phyloP scores from a whole-genome alignment of 2,888 invertebrate genomes.

The Lordiphosa andalusiaca region DNA sequence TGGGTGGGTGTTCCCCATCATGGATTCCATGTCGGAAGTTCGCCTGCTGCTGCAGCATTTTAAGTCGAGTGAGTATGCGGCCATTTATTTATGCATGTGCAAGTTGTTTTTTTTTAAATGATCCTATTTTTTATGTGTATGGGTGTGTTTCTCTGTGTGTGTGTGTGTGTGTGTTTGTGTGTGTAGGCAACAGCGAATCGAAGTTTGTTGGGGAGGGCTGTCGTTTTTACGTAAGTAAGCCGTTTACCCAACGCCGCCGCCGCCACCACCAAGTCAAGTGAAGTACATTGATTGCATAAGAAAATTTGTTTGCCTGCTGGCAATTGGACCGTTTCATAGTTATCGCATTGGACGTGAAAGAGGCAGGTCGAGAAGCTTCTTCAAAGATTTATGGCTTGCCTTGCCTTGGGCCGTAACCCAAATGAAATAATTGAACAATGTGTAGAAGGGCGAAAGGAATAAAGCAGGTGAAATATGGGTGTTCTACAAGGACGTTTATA shows the following conservation, averaged over 20 bases:
- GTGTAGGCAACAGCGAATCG: constrained; percentile 15
- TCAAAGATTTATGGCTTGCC: constrained; percentile 53
- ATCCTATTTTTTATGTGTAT: constrained; percentile 26
- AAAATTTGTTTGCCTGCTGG: constrained; percentile 41
- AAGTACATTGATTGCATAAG: constrained; percentile 57
- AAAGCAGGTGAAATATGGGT: background rate
- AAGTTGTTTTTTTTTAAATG: constrained; percentile 51
- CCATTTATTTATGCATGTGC: constrained; percentile 61
- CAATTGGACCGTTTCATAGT: constrained; percentile 35
- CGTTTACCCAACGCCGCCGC: constrained; percentile 7
- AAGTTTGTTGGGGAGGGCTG: constrained; percentile 22
- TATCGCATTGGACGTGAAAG: constrained; percentile 11
- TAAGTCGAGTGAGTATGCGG: constrained; percentile 48
- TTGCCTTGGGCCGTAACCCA: constrained; percentile 29
- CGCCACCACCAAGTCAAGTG: constrained; percentile 23
- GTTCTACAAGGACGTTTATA: constrained; percentile 11
- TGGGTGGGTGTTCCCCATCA: constrained; percentile 4
- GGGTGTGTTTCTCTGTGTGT: too few relatives aligned
- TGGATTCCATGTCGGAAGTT: constrained; percentile 30
- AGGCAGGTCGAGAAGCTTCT: constrained; percentile 30
- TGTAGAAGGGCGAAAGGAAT: constrained; percentile 4
- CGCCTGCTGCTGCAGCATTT: constrained; percentile 28
- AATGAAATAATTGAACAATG: constrained; percentile 53
- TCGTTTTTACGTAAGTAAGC: constrained; percentile 26
- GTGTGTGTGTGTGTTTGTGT: too few relatives aligned